A percentile compares a stretch with the other conserved stretches of the same genome.
Evolutionary conservation across 2,888 invertebrate species (phyloP).

Genomic region (Rotaria macrura): DNA sequence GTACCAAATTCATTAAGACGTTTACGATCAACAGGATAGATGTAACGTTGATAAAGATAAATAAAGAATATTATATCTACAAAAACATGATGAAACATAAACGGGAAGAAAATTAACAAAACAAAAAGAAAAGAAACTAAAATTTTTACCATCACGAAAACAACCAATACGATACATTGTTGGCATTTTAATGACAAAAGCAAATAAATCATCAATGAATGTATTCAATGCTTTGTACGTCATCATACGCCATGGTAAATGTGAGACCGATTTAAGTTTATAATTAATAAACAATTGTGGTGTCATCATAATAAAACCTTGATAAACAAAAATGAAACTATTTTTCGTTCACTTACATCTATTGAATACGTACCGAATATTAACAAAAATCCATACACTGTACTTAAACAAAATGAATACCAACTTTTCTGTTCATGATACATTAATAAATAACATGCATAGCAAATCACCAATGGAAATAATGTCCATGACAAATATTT

Average conservation of each 20-base stretch:
- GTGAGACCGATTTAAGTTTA: constrained; percentile 94
- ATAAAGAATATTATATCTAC: constrained; percentile 93
- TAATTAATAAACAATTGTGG: constrained; percentile 98
- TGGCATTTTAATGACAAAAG: constrained; percentile 99
- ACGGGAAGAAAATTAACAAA: too few relatives aligned
- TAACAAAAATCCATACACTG: constrained; percentile 90
- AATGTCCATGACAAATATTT: constrained; percentile 84
- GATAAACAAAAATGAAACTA: too few relatives aligned
- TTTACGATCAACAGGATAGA: constrained; percentile 87
- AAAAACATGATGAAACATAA: constrained; percentile 42
- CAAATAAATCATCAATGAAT: constrained; percentile 98
- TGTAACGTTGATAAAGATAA: constrained; percentile 95
- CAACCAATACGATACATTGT: constrained; percentile 94
- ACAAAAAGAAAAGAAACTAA: not conserved
- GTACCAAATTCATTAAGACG: constrained; percentile 97
- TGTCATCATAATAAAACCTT: constrained; percentile 99
- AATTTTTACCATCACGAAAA: constrained; percentile 71
- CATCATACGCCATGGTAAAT: constrained; percentile 98
- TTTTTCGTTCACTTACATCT: too few relatives aligned
- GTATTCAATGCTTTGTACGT: constrained; percentile 98
- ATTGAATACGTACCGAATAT: constrained; percentile 60
- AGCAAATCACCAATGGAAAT: constrained; percentile 82
- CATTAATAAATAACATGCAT: constrained; percentile 81
- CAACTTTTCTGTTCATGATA: constrained; percentile 96
- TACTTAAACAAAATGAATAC: constrained; percentile 91